These are phyloP conservation scores for Toxonevra muliebris DNA, from an alignment of 2,888 invertebrate species.

Conservation along the genomic window DNA sequence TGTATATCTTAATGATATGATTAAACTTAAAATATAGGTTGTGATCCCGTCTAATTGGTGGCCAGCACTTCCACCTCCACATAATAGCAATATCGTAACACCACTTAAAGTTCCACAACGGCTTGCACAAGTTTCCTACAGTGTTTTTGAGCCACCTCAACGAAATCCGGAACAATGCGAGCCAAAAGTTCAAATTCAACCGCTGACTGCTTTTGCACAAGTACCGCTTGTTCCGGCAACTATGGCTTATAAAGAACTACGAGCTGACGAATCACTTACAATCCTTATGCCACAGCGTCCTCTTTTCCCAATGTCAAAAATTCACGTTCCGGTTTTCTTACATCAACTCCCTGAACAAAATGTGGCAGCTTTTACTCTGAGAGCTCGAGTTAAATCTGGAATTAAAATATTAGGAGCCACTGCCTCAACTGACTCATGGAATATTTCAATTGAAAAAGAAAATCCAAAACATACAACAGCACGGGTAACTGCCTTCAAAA, in stretches of 20 bases:
- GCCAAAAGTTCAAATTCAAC: slow-evolving; percentile 78
- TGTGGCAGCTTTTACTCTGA: slow-evolving; percentile 85
- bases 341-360: slow-evolving; percentile 74
- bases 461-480: slow-evolving; percentile 88
- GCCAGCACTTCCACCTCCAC: slow-evolving; percentile 76
- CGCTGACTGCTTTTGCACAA: slow-evolving; percentile 71
- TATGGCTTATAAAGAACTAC: slow-evolving; percentile 84
- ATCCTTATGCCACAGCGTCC: slow-evolving; percentile 88
- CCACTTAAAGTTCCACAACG: slow-evolving; percentile 74
- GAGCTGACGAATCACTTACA: slow-evolving; percentile 83
- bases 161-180: slow-evolving; percentile 75
- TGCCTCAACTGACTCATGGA: slow-evolving; percentile 82
- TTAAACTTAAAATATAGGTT: slow-evolving; percentile 61
- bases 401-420: slow-evolving; percentile 85
- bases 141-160: slow-evolving; percentile 84
- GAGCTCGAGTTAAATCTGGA: slow-evolving; percentile 90
- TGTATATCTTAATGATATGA: no score
- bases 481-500: slow-evolving; percentile 84
- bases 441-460: slow-evolving; percentile 82
- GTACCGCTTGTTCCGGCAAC: slow-evolving; percentile 81
- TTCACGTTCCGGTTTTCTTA: slow-evolving; percentile 91
- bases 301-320: slow-evolving; percentile 86
- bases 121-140: slow-evolving; percentile 84
- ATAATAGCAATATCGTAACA: slow-evolving; percentile 69
- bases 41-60: slow-evolving; percentile 93